A percentile compares a stretch with the other conserved stretches of the same genome.
phyloP scores from a whole-genome alignment of 2,113 vertebrate genomes.

The Myrmecobius fasciatus region DNA sequence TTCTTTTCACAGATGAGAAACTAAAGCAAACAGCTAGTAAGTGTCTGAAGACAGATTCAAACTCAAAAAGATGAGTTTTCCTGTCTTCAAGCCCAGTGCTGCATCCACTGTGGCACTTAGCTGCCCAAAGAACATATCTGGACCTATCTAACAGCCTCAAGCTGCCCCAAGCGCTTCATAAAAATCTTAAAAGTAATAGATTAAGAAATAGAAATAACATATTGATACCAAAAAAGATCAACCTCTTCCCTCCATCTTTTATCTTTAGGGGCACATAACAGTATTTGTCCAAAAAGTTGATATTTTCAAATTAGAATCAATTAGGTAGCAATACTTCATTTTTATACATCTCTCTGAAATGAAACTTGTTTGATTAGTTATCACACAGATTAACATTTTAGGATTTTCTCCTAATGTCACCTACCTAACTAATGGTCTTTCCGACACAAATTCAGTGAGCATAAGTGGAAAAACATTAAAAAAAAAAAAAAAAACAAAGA shows the following conservation, averaged over 20 bases:
- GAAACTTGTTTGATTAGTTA: not conserved
- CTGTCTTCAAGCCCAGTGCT: not conserved
- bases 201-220: not conserved
- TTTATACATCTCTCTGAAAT: not conserved
- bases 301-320: not conserved
- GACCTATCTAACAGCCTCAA: no score
- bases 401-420: not conserved
- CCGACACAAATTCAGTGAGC: not conserved
- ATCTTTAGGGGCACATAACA: not conserved
- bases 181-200: not conserved
- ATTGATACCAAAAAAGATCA: not conserved
- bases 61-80: not conserved
- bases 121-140: not conserved
- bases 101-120: not conserved
- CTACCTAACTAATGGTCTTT: not conserved
- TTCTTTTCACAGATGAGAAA: not conserved
- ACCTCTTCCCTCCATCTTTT: not conserved
- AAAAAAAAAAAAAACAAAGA: not conserved
- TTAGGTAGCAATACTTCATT: not conserved
- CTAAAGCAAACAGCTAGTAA: not conserved
- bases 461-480: not conserved
- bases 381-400: not conserved
- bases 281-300: not conserved
- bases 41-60: not conserved
- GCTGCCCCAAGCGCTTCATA: conserved; percentile 23